phyloP scores from a whole-genome alignment of 2,113 vertebrate species.

The Psittacula cyanocephala region DNA sequence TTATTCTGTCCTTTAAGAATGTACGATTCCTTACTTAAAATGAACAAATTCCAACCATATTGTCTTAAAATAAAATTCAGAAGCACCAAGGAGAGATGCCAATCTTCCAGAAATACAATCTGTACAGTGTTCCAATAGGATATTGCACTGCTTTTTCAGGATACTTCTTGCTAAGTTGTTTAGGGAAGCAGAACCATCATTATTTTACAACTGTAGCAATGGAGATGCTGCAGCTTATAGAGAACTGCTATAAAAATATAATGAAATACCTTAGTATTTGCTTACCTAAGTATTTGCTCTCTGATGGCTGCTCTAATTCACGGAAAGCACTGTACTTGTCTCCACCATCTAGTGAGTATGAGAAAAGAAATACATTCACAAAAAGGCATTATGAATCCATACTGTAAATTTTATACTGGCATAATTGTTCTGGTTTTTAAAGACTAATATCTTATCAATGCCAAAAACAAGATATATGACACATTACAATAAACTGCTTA shows the following conservation, averaged over 20 bases:
- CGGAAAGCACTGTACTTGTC: conserved; percentile 98
- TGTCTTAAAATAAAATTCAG: background rate
- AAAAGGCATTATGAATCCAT: background rate
- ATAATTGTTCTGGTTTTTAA: background rate
- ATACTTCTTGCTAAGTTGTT: background rate
- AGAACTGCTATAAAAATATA: background rate
- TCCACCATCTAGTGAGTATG: conserved; percentile 75
- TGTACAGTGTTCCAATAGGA: background rate
- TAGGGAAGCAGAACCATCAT: background rate
- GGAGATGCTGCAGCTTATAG: background rate
- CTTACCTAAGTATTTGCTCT: conserved; percentile 91
- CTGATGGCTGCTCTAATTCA: conserved; percentile 85
- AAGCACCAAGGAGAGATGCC: background rate
- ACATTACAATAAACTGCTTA: background rate
- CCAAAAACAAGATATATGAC: background rate
- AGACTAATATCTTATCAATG: background rate
- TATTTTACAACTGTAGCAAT: background rate
- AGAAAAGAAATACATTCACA: conserved; percentile 38
- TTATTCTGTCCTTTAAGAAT: background rate
- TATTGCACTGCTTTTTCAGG: background rate
- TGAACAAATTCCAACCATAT: background rate
- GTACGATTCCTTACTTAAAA: background rate
- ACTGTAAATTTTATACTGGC: background rate
- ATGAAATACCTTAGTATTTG: background rate
- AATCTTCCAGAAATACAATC: background rate